Conservation (phyloP, 2,113 vertebrate genomes). For the Hypanus sabinus region DNA sequence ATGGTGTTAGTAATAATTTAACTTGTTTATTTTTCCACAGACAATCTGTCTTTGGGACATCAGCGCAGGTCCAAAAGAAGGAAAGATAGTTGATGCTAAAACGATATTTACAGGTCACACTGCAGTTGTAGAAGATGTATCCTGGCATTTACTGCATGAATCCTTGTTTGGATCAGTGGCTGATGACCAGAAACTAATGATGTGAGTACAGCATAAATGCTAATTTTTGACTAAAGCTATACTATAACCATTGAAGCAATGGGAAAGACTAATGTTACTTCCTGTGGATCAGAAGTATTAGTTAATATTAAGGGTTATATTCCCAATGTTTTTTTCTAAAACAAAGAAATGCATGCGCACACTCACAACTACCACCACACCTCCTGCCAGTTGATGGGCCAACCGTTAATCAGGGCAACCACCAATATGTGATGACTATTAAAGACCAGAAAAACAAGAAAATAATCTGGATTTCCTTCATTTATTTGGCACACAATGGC, state of each 20-base stretch:
- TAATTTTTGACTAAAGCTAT: neutral
- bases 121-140: slow-evolving; percentile 86
- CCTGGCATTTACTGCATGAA: slow-evolving; percentile 87
- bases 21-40: slow-evolving; percentile 51
- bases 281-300: slow-evolving; percentile 9
- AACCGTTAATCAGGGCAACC: no score
- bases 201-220: slow-evolving; percentile 57
- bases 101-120: slow-evolving; percentile 89
- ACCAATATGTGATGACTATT: no score
- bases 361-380: no score
- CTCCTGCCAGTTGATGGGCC: no score
- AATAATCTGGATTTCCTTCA: no score
- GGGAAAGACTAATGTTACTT: neutral
- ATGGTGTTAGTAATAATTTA: neutral
- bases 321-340: slow-evolving; percentile 19
- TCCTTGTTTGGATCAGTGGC: slow-evolving; percentile 88
- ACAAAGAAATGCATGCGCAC: no score
- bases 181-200: slow-evolving; percentile 94
- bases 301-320: neutral
- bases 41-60: slow-evolving; percentile 92
- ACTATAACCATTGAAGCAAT: neutral
- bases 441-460: no score
- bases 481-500: no score
- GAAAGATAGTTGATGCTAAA: slow-evolving; percentile 82
- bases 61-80: slow-evolving; percentile 74